phyloP scores from a whole-genome alignment of 2,888 invertebrate genomes.

The Phyllotreta striolata region DNA sequence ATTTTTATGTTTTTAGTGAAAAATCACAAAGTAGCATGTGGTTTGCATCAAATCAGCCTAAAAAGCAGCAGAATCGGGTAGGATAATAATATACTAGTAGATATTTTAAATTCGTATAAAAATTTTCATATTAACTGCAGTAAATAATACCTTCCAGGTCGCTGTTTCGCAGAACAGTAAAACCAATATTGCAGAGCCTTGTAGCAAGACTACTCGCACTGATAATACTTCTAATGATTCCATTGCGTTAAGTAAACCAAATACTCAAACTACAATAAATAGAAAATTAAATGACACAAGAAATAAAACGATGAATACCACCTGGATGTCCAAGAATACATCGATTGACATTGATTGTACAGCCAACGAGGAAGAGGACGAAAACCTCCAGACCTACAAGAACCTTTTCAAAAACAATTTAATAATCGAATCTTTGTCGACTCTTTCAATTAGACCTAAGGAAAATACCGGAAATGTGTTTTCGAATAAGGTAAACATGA shows the following conservation, averaged over 20 bases:
- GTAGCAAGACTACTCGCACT: too few species aligned
- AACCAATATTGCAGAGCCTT: too few species aligned
- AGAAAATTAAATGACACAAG: background rate
- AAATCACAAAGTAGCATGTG: too few species aligned
- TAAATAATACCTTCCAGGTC: too few species aligned
- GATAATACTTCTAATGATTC: background rate
- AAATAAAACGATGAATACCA: slow-evolving; percentile 18
- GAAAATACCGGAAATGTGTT: slow-evolving; percentile 19
- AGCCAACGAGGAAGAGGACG: slow-evolving; percentile 35
- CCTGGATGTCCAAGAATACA: slow-evolving; percentile 32
- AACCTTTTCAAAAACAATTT: slow-evolving; percentile 47
- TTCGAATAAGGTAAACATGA: slow-evolving; percentile 42
- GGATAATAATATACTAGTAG: too few species aligned
- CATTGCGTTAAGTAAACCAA: background rate
- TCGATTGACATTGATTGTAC: slow-evolving; percentile 1
- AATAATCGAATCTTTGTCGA: slow-evolving; percentile 42
- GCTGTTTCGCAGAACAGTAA: too few species aligned
- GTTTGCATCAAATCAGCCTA: too few species aligned
- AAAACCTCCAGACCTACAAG: slow-evolving; percentile 35
- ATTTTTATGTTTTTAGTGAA: too few species aligned
- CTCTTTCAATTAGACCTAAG: slow-evolving; percentile 31
- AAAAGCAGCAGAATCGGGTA: too few species aligned
- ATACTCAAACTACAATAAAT: background rate
- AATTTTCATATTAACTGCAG: too few species aligned
- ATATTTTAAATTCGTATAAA: too few species aligned